Evolutionary conservation across 2,888 invertebrate genomes (phyloP), one percentile per base, ranked within the genome.

Genomic region (Metellina segmentata): DNA sequence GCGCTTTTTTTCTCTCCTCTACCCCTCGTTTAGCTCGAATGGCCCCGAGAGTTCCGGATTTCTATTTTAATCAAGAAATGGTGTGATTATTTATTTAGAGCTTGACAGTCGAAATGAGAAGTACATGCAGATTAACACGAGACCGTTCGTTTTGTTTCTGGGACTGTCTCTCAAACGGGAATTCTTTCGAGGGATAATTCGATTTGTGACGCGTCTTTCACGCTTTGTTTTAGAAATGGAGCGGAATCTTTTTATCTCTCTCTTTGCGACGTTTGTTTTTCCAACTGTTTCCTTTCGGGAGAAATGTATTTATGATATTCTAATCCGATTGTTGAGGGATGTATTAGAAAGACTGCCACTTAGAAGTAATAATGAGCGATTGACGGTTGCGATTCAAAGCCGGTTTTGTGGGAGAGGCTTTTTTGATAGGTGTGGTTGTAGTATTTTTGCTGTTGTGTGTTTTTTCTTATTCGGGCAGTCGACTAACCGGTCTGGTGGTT

Each of bases 21-120:
- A n/a, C n/a, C 48, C 74, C 13, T 48, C 48, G 34, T 9, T 49
- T 75, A 48, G 49, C 48, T 16, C 75, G 16, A 34, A 48, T 9
- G 48, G 13, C 16, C 16, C 74, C 13, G 75, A 16, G 48, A 75
- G 11, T 48, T 8, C 13, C 0, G 75, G 16, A 49, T 78, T 51
- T 52, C 51, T 19, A 9, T 78, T 78, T 78, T 51, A 52, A 9
- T 51, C 49, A 16, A 19, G 51, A 51, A 78, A 51, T 49, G 52
- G 19, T 51, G 19, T 19, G n/a, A 51, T 78, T 51, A 78, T 78
- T 78, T 51, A 78, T 78, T 78, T 78, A 78, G 51, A 19, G 7
- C 19, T 9, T 51, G 77, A 52, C 77, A 78, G 51, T 78, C 77
- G 8, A 51, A 61, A 61, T 61, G 61, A 61, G 6, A 11, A 16